Conservation (phyloP, 2,888 invertebrate genomes). For the Clostera curtula region DNA sequence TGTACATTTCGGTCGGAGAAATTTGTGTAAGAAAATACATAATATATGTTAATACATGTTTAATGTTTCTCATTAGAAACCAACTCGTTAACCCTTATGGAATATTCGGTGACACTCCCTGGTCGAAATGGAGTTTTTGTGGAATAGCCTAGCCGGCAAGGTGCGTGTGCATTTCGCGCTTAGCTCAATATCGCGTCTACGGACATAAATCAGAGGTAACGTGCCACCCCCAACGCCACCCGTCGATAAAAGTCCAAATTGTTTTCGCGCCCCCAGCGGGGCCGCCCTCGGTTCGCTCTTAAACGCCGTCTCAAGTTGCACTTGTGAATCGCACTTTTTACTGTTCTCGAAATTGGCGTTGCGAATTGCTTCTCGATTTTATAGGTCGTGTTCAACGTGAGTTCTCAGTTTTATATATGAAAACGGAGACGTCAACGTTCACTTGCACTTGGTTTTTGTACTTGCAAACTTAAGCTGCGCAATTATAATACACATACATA, state of each 20-base stretch:
- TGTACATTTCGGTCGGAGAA: too few relatives aligned
- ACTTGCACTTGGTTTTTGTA: too few relatives aligned
- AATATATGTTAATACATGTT: too few relatives aligned
- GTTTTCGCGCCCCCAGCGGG: constrained; percentile 72
- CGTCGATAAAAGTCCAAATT: constrained; percentile 72
- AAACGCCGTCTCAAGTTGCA: constrained; percentile 74
- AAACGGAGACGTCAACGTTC: too few relatives aligned
- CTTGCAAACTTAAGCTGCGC: too few relatives aligned
- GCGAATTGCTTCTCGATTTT: constrained; percentile 65
- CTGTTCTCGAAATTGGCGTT: constrained; percentile 69
- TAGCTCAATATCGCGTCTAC: constrained; percentile 56
- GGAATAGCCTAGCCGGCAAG: constrained; percentile 33
- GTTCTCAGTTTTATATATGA: constrained; percentile 2
- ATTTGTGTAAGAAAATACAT: too few relatives aligned
- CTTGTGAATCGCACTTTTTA: constrained; percentile 74
- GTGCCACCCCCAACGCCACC: constrained; percentile 34
- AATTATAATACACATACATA: too few relatives aligned
- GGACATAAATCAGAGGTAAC: constrained; percentile 69
- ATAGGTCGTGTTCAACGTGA: constrained; percentile 34
- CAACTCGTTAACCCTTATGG: too few relatives aligned
- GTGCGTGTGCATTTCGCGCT: constrained; percentile 57
- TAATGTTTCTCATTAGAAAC: too few relatives aligned
- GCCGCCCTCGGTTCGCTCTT: constrained; percentile 72
- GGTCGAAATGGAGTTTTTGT: too few relatives aligned
- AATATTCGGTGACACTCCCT: too few relatives aligned